Evolutionary conservation across 1,140 invertebrate species (phyloP).

Genomic region (Lamellibrachia luymesi): DNA sequence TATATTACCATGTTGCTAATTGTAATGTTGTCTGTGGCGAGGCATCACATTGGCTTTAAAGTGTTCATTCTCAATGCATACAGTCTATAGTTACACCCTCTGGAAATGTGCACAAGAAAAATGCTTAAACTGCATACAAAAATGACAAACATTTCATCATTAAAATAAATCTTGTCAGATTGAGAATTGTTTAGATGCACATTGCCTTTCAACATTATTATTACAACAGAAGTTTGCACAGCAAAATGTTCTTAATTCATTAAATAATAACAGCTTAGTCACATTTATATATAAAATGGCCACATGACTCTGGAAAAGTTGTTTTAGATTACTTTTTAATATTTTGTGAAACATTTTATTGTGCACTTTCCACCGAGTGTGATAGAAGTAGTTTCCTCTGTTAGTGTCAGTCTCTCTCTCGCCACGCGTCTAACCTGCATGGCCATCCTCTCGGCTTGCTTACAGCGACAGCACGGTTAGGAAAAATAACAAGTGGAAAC

Average conservation of each 20-base stretch:
- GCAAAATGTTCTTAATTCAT: background rate
- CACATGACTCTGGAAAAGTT: background rate
- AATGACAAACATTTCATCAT: background rate
- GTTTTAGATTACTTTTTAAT: background rate
- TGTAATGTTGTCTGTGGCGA: background rate
- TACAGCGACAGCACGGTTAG: slow-evolving; percentile 3
- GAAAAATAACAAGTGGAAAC: background rate
- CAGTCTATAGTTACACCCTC: background rate
- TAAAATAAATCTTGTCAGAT: background rate
- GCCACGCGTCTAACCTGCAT: background rate
- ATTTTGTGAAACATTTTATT: background rate
- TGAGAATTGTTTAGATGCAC: background rate
- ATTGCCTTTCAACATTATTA: background rate
- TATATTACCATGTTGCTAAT: background rate
- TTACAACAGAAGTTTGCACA: background rate
- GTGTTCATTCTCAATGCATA: background rate
- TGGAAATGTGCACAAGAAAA: background rate
- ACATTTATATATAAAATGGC: background rate
- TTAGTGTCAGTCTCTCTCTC: background rate
- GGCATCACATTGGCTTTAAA: background rate
- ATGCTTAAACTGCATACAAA: background rate
- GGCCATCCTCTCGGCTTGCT: background rate
- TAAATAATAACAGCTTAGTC: background rate
- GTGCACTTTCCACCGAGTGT: background rate
- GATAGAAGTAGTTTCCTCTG: background rate